phyloP scores from a whole-genome alignment of 2,797 vertebrate genomes.

The Tenualosa thibaudeaui region DNA sequence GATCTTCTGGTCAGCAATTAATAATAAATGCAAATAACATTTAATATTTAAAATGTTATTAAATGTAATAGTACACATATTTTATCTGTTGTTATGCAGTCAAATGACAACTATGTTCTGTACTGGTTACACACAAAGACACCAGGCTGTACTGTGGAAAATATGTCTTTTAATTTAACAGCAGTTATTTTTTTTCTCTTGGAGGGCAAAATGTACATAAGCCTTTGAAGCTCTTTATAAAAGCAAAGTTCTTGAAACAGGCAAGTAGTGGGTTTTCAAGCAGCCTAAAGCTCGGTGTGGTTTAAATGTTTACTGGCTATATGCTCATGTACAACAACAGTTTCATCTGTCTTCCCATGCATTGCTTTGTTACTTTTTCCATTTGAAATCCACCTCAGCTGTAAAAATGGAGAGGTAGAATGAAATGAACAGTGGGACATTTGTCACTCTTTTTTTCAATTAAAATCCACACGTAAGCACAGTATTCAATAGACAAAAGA shows the following conservation, averaged over 20 bases:
- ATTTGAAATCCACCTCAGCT: no score
- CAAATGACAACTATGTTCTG: neutral
- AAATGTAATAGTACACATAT: neutral
- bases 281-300: neutral
- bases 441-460: neutral
- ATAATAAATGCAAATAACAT: no score
- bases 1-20: no score
- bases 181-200: neutral
- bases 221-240: slow-evolving; percentile 4
- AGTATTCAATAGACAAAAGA: neutral
- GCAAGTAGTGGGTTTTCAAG: neutral
- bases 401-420: neutral
- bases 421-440: neutral
- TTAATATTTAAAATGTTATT: no score
- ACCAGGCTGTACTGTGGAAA: neutral
- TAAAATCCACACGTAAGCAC: neutral
- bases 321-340: no score
- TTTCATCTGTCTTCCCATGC: no score
- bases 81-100: neutral
- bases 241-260: neutral
- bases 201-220: neutral
- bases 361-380: no score
- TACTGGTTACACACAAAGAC: neutral
- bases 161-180: neutral
- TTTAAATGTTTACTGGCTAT: neutral